Base-by-base conservation (phyloP, 2,888 invertebrate species). In the Ennomos erosarius region DNA sequence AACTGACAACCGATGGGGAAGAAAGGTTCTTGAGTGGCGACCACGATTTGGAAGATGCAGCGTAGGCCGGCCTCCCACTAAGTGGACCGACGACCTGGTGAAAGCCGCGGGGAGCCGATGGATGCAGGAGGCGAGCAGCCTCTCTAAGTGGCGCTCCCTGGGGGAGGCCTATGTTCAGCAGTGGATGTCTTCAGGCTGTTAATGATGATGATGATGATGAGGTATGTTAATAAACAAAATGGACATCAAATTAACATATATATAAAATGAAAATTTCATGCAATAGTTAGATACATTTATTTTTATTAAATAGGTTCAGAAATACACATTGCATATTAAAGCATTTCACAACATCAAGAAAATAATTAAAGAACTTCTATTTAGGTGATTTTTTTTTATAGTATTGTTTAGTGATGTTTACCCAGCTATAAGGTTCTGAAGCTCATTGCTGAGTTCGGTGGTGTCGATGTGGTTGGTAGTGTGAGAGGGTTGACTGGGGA, bases 401-500 rank as follows among this genome's bases (percentile, higher is more conserved):
- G 48, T 59, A 26, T 39, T 16, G 38, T 55, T 55, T 9, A 12
- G 9, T 40, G 38, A 40, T 49, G 53, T 73, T 67, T 88, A 91
- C 69, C 89, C 88, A 37, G 89, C 82, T 56, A 92, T 85, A 10
- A 93, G 81, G 73, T 93, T 93, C 79, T 93, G 90, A 40, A 93
- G 84, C 70, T 93, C 90, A 38, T 91, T 79, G 71, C 91, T 92
- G 52, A 93, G 78, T 74, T 93, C 93, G 34, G 86, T 80, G 0
- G 92, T 72, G 69, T 93, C 93, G 65, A 93, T 81, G 58, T 78
- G 80, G 10, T 67, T 69, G 10, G 84, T 67, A 3, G 11, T 47
- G 12, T 61, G 62, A 42, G 69, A 40, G 3, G 78, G 43, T 42
- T 40, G 57, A 1, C 43, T 66, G 0, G 89, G 88, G 4, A 82